Percentiles rank a stretch among this genome's conserved stretches.
Conservation (phyloP, 2,888 invertebrate species). For the Syrista parreyssii region DNA sequence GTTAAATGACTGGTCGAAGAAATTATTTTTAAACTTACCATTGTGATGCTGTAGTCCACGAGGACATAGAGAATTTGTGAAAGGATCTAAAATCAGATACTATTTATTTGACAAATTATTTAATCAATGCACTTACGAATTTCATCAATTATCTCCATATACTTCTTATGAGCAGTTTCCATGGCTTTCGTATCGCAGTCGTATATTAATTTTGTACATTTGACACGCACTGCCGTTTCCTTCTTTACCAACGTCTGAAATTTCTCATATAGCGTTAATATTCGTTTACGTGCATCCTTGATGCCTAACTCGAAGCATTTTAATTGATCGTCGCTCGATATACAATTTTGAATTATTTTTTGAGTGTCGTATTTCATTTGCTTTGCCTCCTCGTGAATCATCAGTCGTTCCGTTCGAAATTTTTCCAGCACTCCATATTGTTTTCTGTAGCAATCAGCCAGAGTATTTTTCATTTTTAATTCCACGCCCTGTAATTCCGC, state of each 20-base stretch:
- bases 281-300: not conserved
- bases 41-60: not conserved
- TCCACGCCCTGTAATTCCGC: conserved; percentile 27
- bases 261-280: conserved; percentile 16
- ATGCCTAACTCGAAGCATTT: conserved; percentile 23
- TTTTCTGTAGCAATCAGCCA: conserved; percentile 40
- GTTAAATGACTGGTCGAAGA: not conserved
- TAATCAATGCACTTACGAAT: conserved; percentile 6
- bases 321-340: conserved; percentile 26
- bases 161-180: conserved; percentile 27
- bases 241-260: conserved; percentile 31
- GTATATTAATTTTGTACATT: conserved; percentile 25
- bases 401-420: conserved; percentile 32
- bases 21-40: not conserved
- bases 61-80: not conserved
- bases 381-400: conserved; percentile 37
- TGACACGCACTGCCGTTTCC: conserved; percentile 27
- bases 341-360: conserved; percentile 32
- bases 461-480: conserved; percentile 30
- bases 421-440: conserved; percentile 30
- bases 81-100: not conserved
- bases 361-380: conserved; percentile 37
- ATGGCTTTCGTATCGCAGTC: conserved; percentile 35
- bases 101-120: not conserved
- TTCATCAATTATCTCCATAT: conserved; percentile 28